Evolutionary conservation across 2,888 invertebrate species (phyloP).

Genomic region (Calephelis perditalis): DNA sequence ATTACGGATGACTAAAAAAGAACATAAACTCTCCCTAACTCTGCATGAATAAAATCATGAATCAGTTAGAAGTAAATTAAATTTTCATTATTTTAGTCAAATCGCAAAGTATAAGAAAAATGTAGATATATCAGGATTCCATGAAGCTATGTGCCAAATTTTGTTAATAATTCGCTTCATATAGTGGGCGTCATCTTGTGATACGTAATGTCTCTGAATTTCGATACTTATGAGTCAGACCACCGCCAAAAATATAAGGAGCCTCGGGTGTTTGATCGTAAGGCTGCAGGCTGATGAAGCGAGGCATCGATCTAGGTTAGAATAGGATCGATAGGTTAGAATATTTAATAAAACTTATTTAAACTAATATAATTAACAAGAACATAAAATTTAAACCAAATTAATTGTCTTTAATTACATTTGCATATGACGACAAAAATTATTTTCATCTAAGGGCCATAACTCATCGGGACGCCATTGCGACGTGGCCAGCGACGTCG

Average conservation of each 20-base stretch:
- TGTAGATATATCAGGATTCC: constrained; percentile 13
- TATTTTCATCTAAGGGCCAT: too few relatives aligned
- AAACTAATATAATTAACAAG: too few relatives aligned
- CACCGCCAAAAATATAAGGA: constrained; percentile 17
- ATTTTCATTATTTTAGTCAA: too few relatives aligned
- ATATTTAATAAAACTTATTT: too few relatives aligned
- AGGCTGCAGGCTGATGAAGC: neutral
- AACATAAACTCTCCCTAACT: too few relatives aligned
- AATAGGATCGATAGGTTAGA: too few relatives aligned
- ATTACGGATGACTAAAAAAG: too few relatives aligned
- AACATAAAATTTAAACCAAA: too few relatives aligned
- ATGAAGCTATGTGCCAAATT: constrained; percentile 26
- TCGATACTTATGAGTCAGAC: constrained; percentile 25
- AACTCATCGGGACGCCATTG: too few relatives aligned
- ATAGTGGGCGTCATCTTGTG: constrained; percentile 26
- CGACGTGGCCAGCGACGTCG: too few relatives aligned
- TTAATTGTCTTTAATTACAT: too few relatives aligned
- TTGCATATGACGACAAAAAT: too few relatives aligned
- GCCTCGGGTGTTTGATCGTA: neutral
- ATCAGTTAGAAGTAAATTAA: neutral
- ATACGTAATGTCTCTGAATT: constrained; percentile 18
- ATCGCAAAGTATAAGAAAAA: constrained; percentile 4
- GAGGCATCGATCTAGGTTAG: neutral
- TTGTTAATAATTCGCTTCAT: constrained; percentile 23
- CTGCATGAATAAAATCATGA: neutral